Percentiles rank a stretch among this genome's conserved stretches.
Evolutionary conservation across 2,113 vertebrate species (phyloP).

Genomic region (Dissostichus mawsoni): DNA sequence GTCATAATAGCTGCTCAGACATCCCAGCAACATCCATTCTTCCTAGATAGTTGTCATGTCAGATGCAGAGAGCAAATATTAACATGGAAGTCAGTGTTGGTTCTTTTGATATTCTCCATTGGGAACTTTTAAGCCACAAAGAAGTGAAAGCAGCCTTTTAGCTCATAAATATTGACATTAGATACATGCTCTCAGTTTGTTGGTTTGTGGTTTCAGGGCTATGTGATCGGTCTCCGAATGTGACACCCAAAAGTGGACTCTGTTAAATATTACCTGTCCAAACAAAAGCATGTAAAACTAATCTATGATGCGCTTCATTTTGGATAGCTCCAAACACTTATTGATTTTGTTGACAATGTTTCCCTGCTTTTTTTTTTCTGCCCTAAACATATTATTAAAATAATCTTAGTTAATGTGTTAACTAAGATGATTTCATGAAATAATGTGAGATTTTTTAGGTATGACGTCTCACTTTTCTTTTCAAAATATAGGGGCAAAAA

Average conservation of each 20-base stretch:
- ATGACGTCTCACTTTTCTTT: too few species aligned
- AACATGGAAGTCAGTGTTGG: not conserved
- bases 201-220: conserved; percentile 14
- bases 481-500: too few species aligned
- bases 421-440: too few species aligned
- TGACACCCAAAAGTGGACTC: conserved; percentile 29
- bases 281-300: conserved; percentile 16
- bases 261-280: conserved; percentile 63
- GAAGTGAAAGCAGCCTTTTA: conserved; percentile 3
- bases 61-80: not conserved
- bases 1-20: not conserved
- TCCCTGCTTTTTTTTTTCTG: not conserved
- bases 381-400: not conserved
- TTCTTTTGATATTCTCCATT: not conserved
- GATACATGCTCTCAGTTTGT: conserved; percentile 6
- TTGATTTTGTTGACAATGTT: not conserved
- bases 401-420: not conserved
- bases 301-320: not conserved
- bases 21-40: not conserved
- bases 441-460: too few species aligned
- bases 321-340: not conserved
- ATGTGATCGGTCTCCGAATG: conserved; percentile 32
- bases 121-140: not conserved
- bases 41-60: not conserved
- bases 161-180: conserved; percentile 32